Conservation (phyloP, 2,797 vertebrate genomes). For the Orientallactaga sibirica region DNA sequence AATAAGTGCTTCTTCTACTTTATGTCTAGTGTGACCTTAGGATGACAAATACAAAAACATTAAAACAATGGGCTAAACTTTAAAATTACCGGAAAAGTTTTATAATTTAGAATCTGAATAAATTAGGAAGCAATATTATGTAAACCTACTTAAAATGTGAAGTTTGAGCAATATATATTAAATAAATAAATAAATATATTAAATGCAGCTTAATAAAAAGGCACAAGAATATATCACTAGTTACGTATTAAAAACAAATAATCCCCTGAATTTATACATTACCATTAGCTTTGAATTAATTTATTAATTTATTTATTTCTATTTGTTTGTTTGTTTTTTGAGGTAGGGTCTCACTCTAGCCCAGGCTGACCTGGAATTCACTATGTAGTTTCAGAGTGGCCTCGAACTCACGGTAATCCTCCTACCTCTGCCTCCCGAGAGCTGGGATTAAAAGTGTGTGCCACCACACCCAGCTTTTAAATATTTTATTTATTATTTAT, state of each 20-base stretch:
- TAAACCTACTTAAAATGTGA: slow-evolving; percentile 58
- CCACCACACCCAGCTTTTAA: too few relatives aligned
- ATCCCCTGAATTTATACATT: background rate
- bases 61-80: background rate
- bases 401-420: too few relatives aligned
- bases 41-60: slow-evolving; percentile 70
- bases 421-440: too few relatives aligned
- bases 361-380: too few relatives aligned
- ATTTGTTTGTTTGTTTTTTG: too few relatives aligned
- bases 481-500: too few relatives aligned
- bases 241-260: background rate
- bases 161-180: slow-evolving; percentile 27
- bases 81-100: slow-evolving; percentile 11
- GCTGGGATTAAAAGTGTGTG: too few relatives aligned
- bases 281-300: background rate
- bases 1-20: slow-evolving; percentile 93
- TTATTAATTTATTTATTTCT: too few relatives aligned
- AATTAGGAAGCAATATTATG: background rate
- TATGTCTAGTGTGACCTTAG: slow-evolving; percentile 82
- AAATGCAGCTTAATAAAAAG: slow-evolving; percentile 28
- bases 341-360: too few relatives aligned
- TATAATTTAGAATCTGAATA: slow-evolving; percentile 26
- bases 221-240: background rate
- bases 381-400: too few relatives aligned
- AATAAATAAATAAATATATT: slow-evolving; percentile 37